Evolutionary conservation across 2,888 invertebrate genomes (phyloP), one percentile per base, ranked within the genome.

Genomic region (Abrostola triplasia): DNA sequence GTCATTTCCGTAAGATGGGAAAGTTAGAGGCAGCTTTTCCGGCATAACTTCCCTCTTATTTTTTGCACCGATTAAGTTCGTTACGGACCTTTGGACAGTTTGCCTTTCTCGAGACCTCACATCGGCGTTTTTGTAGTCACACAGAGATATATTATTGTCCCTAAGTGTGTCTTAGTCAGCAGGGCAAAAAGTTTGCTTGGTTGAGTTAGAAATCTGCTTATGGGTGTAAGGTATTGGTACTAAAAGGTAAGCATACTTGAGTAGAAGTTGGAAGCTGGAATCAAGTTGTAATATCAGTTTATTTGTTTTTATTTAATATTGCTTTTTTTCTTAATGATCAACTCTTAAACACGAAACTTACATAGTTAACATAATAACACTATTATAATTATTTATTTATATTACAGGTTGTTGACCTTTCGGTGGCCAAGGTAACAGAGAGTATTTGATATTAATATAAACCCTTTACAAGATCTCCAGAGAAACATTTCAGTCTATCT

Each of bases 51-150:
- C 37, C 44, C 8, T 36, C 24, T 40, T 9, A 13, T 63, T 72
- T 72, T 71, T 73, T 72, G 51, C 57, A 24, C 48, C 55, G 54
- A 68, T 73, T 68, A 64, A 58, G 51, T 58, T 24, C 52, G 47
- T 54, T 47, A 49, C 44, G 36, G 51, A 42, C 40, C 55, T 41
- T 7, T 47, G 12, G 51, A 50, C 41, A 44, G 41, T 53, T 58
- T 49, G n/a, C 49, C 13, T 49, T 44, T 53, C 60, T 60, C 35
- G 9, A 40, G 44, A n/a, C 12, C 36, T 11, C 37, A n/a, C 41
- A 51, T 48, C 36, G 11, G 12, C 0, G 60, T 47, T 57, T 68
- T 70, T 71, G 66, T 36, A 6, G 12, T 37, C 12, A 49, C 60
- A 11, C 56, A 11, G 42, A 55, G 47, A 69, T 42, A 9, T 36